A percentile compares a stretch with the other conserved stretches of the same genome.
Conservation (phyloP, 2,888 invertebrate species). For the Meloe dianella region DNA sequence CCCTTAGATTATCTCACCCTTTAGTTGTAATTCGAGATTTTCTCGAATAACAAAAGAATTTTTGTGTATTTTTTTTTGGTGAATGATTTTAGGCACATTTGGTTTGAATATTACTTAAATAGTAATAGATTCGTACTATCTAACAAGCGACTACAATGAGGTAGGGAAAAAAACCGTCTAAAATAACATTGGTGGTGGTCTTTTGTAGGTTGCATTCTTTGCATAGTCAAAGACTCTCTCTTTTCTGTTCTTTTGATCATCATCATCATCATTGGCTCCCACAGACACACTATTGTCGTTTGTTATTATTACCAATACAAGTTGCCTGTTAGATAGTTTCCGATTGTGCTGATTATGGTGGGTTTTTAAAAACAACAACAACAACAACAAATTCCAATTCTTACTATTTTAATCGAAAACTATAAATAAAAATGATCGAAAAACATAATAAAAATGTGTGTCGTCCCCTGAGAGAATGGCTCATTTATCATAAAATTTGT, state of each 20-base stretch:
- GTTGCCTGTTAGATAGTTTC: background rate
- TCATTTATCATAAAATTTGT: conserved; percentile 2
- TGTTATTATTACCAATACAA: background rate
- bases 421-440: background rate
- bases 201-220: conserved; percentile 2
- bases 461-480: background rate
- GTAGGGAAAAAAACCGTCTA: background rate
- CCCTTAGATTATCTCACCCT: too few relatives aligned
- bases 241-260: background rate
- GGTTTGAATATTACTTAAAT: too few relatives aligned
- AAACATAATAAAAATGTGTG: background rate
- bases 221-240: conserved; percentile 1
- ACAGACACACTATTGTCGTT: conserved; percentile 6
- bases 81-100: too few relatives aligned
- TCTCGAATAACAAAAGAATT: too few relatives aligned
- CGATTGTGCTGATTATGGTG: background rate
- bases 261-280: conserved; percentile 3
- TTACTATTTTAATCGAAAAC: background rate
- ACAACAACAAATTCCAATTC: background rate
- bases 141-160: too few relatives aligned
- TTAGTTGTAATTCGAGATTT: too few relatives aligned
- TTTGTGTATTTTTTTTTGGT: too few relatives aligned
- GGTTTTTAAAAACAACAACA: background rate
- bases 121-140: too few relatives aligned
- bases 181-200: conserved; percentile 6